Evolutionary conservation across 2,888 invertebrate genomes (phyloP).

Genomic region (Parasteatoda lunata): DNA sequence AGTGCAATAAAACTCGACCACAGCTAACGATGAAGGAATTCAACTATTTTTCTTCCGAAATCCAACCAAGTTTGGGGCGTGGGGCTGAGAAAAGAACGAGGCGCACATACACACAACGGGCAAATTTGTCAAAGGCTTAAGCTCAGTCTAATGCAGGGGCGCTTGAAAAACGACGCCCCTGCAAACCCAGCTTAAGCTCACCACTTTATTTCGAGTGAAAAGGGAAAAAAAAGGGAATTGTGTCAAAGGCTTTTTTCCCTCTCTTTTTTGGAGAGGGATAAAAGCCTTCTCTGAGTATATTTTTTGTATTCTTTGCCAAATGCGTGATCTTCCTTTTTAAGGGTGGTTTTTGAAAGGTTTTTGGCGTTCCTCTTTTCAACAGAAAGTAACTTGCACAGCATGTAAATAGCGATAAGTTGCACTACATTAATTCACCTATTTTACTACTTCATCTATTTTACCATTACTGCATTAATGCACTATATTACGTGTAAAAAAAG

Average conservation of each 20-base stretch:
- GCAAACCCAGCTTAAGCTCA: slow-evolving; percentile 64
- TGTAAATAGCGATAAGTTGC: too few species aligned
- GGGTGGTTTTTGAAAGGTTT: slow-evolving; percentile 61
- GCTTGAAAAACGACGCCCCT: slow-evolving; percentile 67
- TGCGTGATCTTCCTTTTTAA: slow-evolving; percentile 6
- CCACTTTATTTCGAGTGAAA: slow-evolving; percentile 67
- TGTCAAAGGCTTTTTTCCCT: slow-evolving; percentile 32
- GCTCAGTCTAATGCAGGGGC: slow-evolving; percentile 55
- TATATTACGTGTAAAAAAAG: too few species aligned
- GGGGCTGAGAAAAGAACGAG: neutral
- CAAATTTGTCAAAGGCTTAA: slow-evolving; percentile 68
- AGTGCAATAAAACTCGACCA: neutral
- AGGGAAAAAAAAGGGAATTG: slow-evolving; percentile 46
- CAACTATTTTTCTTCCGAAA: slow-evolving; percentile 26
- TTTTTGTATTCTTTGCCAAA: neutral
- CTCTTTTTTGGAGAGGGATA: slow-evolving; percentile 30
- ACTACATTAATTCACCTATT: too few species aligned
- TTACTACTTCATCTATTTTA: too few species aligned
- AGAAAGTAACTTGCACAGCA: too few species aligned
- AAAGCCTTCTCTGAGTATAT: slow-evolving; percentile 39
- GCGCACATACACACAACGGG: slow-evolving; percentile 16
- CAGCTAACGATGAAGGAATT: slow-evolving; percentile 54
- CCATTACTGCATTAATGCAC: too few species aligned
- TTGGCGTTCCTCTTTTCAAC: neutral
- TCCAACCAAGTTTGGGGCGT: slow-evolving; percentile 4